Base-by-base conservation (phyloP, 2,888 invertebrate species). In the Noctua fimbriata region DNA sequence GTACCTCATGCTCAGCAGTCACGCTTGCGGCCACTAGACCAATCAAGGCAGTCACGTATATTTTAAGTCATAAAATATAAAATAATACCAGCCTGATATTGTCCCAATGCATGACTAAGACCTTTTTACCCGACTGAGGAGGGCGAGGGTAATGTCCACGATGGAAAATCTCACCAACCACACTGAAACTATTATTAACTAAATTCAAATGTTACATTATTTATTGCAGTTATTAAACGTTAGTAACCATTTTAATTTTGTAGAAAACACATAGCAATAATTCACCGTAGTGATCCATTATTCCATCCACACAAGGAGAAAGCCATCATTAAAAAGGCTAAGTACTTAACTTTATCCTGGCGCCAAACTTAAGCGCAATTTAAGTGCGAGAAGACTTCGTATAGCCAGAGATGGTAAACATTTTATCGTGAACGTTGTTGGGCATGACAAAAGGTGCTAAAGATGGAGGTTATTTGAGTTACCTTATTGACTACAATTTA, bases 241-340 rank as follows among this genome's bases (percentile, higher is more conserved):
- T 32, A 10, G 18, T 65, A 21, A 63, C 21, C 32, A 10, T 65
- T 10, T 36, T 32, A 21, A 32, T 63, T 63, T 18, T 63, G 9
- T 3, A 36, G 21, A 21, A 60, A 60, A 63, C 63, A 32, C 28
- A 12, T 36, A 9, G 9, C 44, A 44, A 70, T 81, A 70, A 44
- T 58, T 81, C 58, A 70, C 14, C 28, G 1, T 24, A 73, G 69
- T 70, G 52, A 74, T 74, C 63, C 44, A 80, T 73, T 80, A 76
- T 74, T 72, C n/a, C 28, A 73, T 65, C 49, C 24, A 58, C 65
- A 36, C 44, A 44, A 65, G 21, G 9, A 65, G 41, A 65, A 69
- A 63, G 69, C 66, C 76, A 69, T 84, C 80, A 80, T 84, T 84
- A 84, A 84, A 84, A 84, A 84, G 63, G 36, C 70, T 77, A 80